Evolutionary conservation across 2,113 vertebrate genomes (phyloP), one percentile per base, ranked within the genome.

Genomic region (Myrmecophaga tridactyla): DNA sequence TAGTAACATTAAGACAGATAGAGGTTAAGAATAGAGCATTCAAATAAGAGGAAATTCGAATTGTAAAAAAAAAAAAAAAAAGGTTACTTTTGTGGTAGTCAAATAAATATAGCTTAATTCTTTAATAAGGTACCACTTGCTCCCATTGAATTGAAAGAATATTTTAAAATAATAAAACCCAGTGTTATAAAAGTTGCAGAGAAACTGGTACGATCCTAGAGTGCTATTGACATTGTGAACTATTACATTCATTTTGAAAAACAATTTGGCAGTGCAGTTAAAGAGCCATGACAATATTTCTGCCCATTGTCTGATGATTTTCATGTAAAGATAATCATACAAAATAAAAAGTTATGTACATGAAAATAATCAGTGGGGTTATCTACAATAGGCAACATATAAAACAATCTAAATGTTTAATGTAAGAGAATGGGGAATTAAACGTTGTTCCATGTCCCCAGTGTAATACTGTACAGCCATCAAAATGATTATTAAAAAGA

Each of bases 111-210:
- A 84, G 87, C 67, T 82, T 90, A 92, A 82, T 77, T 85, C 34
- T 58, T 96, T 90, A 85, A 80, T 67, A 48, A 91, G 9, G 27
- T 67, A 62, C 56, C 60, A 87, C 21, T 60, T 51, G 69, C 89
- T 27, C n/a, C 60, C 39, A 41, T 4, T 58, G 34, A 58, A 62
- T 82, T 94, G 80, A 88, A 94, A 96, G 62, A 78, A 53, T 46
- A 48, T 69, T 94, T 92, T 43, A 92, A 95, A 95, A 90, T 82
- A 93, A 83, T 77, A 96, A 95, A 94, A 62, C 34, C 41, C 48
- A 31, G 58, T 88, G 90, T 72, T 78, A n/a, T 78, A 69, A 95
- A 77, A 72, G 70, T n/a, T 81, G 6, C 67, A 17, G 80, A 94
- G 87, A 90, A 77, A 51, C 63, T 10, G 27, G n/a, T 76, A 34